Evolutionary conservation across 2,797 vertebrate species (phyloP).

Genomic region (Gambelia wislizenii): DNA sequence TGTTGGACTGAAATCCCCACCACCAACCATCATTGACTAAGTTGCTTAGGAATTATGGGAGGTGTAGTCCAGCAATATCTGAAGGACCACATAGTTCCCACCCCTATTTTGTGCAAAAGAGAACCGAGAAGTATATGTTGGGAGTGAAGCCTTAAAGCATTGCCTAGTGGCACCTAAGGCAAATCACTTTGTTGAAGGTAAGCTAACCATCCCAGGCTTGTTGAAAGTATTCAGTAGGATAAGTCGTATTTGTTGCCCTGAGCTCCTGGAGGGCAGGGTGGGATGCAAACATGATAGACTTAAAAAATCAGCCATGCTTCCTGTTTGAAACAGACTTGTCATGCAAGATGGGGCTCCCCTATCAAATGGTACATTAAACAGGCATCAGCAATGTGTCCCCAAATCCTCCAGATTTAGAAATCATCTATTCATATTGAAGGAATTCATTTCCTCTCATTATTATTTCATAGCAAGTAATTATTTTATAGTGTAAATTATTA

Average conservation of each 20-base stretch:
- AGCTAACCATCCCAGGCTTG: background rate
- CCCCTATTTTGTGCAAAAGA: no score
- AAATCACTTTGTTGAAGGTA: background rate
- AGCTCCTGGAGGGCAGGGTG: background rate
- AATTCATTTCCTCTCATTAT: slow-evolving; percentile 35
- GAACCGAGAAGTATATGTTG: background rate
- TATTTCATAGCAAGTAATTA: slow-evolving; percentile 46
- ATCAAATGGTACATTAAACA: background rate
- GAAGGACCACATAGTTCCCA: no score
- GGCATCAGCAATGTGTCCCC: background rate
- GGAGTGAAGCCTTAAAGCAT: background rate
- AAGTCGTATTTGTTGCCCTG: no score
- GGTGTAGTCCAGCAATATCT: no score
- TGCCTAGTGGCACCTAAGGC: background rate
- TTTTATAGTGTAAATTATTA: slow-evolving; percentile 53
- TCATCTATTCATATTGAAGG: background rate
- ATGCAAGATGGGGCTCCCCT: background rate
- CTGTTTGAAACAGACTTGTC: background rate
- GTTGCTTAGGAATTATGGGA: no score
- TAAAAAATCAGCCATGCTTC: background rate
- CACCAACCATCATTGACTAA: no score
- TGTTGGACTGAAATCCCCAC: no score
- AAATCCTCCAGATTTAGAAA: background rate
- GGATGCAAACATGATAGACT: background rate
- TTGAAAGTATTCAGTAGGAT: background rate